These are phyloP conservation scores for Ephestia elutella DNA, from an alignment of 1,140 invertebrate species.

Conservation along the genomic window DNA sequence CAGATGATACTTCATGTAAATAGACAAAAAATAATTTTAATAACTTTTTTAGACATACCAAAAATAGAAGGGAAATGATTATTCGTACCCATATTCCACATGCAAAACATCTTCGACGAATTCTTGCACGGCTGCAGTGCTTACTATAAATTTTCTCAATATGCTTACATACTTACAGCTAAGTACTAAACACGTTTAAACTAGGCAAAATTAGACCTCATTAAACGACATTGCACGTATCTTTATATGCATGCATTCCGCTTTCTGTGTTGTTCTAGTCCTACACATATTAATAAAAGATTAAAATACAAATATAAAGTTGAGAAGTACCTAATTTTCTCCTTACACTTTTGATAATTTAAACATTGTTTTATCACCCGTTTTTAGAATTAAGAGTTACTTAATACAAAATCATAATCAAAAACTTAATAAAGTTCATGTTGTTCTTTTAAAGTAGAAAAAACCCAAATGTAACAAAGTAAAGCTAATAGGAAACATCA, in stretches of 20 bases:
- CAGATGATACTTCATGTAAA: too few relatives aligned
- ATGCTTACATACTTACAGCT: too few relatives aligned
- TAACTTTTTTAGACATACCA: too few relatives aligned
- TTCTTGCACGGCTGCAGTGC: too few relatives aligned
- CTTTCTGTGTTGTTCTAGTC: slow-evolving; percentile 24
- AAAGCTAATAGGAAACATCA: not conserved
- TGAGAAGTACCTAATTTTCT: slow-evolving; percentile 43
- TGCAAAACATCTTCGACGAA: too few relatives aligned
- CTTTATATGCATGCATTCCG: slow-evolving; percentile 26
- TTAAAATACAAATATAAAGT: slow-evolving; percentile 9
- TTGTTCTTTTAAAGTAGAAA: too few relatives aligned
- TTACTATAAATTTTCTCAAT: too few relatives aligned
- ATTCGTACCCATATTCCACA: too few relatives aligned
- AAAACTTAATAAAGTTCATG: too few relatives aligned
- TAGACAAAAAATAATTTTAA: too few relatives aligned
- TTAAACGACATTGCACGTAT: slow-evolving; percentile 17
- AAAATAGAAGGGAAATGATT: too few relatives aligned
- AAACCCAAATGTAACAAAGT: too few relatives aligned
- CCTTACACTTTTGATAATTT: slow-evolving; percentile 26
- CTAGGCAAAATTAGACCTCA: not conserved
- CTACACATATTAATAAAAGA: slow-evolving; percentile 11
- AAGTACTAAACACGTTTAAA: not conserved
- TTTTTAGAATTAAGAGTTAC: slow-evolving; percentile 6
- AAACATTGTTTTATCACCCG: slow-evolving; percentile 10
- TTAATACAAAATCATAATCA: slow-evolving; percentile 6